Evolutionary conservation across 2,888 invertebrate species (phyloP), one percentile per base, ranked within the genome.

Genomic region (Palloptera scutellata): DNA sequence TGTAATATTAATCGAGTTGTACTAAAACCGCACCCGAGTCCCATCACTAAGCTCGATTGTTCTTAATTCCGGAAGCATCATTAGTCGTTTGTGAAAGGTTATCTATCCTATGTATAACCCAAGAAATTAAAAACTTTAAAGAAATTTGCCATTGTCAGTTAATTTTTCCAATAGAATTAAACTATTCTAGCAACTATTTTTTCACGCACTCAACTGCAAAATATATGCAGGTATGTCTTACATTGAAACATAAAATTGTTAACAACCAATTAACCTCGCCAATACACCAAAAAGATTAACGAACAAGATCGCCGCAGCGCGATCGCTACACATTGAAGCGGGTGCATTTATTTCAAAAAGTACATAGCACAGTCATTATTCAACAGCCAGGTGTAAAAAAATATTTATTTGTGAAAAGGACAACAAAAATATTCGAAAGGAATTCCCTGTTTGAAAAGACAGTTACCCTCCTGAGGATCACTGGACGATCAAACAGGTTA

Each of bases 251-350:
- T 5, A 64, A 64, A 58, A 64, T 59, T 52, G 48, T 69, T 70
- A 64, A 70, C 70, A 63, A 70, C 77, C 78, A 81, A 81, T 81
- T 81, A 81, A 80, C 78, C 76, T 77, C 74, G 78, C 76, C 81
- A 80, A 81, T 80, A 78, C 75, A 75, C 75, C 78, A 78, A 76
- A 79, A 80, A 80, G 81, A 81, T 81, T 78, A 78, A 75, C 76
- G 75, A 75, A 79, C 78, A 77, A 78, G 80, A 80, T 80, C 78
- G 68, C 63, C 61, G 58, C 68, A 63, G 43, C 61, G 43, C 43
- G 17, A 43, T 20, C 43, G 42, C 20, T 57, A 19, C 51, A 59
- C 40, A 30, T 62, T 42, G 42, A 48, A 54, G 55, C 55, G 64
- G 59, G 52, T 59, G 64, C 59, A 53, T 15, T 45, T 45, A 9